Percentiles rank a stretch among this genome's conserved stretches.
phyloP scores from a whole-genome alignment of 2,797 vertebrate species.

The Spizella passerina region DNA sequence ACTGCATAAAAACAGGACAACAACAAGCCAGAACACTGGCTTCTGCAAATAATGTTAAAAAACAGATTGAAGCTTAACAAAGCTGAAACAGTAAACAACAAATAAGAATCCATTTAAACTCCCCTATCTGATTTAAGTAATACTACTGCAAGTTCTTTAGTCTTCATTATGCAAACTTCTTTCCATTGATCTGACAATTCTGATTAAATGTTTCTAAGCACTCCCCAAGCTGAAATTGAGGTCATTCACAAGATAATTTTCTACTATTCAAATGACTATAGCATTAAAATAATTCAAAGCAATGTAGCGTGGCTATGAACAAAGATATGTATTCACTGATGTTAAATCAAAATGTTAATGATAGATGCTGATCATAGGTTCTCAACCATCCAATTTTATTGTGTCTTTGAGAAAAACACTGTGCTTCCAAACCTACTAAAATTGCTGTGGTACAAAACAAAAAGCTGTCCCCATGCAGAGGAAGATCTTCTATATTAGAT shows the following conservation, averaged over 20 bases:
- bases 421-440: neutral
- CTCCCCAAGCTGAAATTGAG: neutral
- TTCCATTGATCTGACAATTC: conserved; percentile 2
- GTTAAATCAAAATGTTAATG: neutral
- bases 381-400: neutral
- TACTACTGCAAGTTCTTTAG: neutral
- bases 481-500: neutral
- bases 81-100: neutral
- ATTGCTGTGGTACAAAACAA: neutral
- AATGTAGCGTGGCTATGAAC: neutral
- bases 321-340: neutral
- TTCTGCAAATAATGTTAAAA: neutral
- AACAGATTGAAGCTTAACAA: neutral
- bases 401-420: neutral
- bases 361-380: neutral
- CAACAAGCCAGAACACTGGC: neutral
- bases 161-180: conserved; percentile 10
- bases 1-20: neutral
- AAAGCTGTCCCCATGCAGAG: neutral
- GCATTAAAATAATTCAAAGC: neutral
- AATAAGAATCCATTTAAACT: conserved; percentile 7
- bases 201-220: conserved; percentile 27
- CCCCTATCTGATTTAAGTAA: neutral
- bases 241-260: neutral
- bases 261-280: neutral